Base-by-base conservation (phyloP, 2,113 vertebrate species). In the Gulo gulo region DNA sequence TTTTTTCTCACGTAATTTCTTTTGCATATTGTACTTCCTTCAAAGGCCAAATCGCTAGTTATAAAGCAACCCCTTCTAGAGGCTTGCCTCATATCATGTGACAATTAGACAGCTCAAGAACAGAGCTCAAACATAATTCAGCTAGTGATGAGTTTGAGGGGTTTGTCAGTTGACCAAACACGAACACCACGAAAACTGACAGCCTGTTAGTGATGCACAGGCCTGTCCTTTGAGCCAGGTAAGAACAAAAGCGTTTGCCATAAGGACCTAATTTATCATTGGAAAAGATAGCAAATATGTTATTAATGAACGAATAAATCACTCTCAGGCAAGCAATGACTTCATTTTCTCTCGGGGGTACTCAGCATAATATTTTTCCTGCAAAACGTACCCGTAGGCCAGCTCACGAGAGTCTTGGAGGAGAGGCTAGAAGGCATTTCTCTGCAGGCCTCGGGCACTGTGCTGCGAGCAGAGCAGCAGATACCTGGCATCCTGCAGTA, bases 281-380 rank as follows among this genome's bases (percentile, higher is more conserved):
- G 90, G 78, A 95, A 97, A 96, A 97, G 96, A 89, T 80, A 96
- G 83, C 55, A 96, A 94, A 95, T 93, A 96, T 74, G 71, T 94
- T 97, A 94, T 91, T 97, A 96, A 88, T 97, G 67, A 98, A 96
- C 14, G 80, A 93, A 97, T 95, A 97, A 95, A 98, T 96, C 95
- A 90, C 52, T 91, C 55, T 88, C 85, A 94, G 81, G 84, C 96
- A 87, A 93, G 79, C 61, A 92, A 91, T 96, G 91, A 97, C 96
- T 98, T 97, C 96, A 95, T 97, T 96, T 97, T 96, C 96, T 97
- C 96, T 88, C 31, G 3, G 47, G 88, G 73, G 85, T 95, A 57
- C 42, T 73, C n/a, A 82, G 36, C 71, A 73, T 86, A 85, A 74
- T 82, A 92, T 84, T 91, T 94, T 94, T 94, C 79, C 74, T 96